Evolutionary conservation across 1,140 invertebrate species (phyloP), one percentile per base, ranked within the genome.

Genomic region (Homalodisca vitripennis): DNA sequence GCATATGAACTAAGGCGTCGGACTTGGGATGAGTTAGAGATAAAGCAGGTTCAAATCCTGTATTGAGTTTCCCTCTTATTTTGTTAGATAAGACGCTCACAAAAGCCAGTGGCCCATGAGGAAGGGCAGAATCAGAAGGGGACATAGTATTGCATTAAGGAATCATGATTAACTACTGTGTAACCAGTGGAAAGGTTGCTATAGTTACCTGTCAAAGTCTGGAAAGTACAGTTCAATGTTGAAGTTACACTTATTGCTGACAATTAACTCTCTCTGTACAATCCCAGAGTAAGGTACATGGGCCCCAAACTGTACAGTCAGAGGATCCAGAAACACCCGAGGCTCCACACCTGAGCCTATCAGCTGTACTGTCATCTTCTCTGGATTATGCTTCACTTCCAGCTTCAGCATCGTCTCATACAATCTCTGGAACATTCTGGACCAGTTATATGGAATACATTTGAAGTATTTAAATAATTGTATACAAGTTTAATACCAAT

Each of bases 221-320:
- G 78, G 71, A 75, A 82, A 82, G 62, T 74, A 82, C 47, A 80
- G 74, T 72, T 83, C 80, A 0, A 84, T 70, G 0, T 81, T 77
- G 66, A 76, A 77, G 22, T 71, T 17, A 31, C 76, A 75, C 1
- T 71, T 20, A 72, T 83, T 84, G 71, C 78, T 73, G 24, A 84
- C 75, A 0, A 70, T 75, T 30, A 83, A 76, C 10, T 63, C 70
- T 29, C 72, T 73, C 20, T 77, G 74, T 0, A 73, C 73, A 0
- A 73, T 26, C 14, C 73, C 51, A 0, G 74, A 73, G 48, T 78
- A 81, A 1, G 80, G 81, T 10, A 82, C 51, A 31, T 70, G 64
- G 0, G 79, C 71, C n/a, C 69, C 48, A 73, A 83, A 84, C 24
- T 53, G 51, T 12, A 84, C 73, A 1, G 48, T 60, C 0, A 70